Conservation (phyloP, 2,113 vertebrate species). For the Silurus meridionalis region DNA sequence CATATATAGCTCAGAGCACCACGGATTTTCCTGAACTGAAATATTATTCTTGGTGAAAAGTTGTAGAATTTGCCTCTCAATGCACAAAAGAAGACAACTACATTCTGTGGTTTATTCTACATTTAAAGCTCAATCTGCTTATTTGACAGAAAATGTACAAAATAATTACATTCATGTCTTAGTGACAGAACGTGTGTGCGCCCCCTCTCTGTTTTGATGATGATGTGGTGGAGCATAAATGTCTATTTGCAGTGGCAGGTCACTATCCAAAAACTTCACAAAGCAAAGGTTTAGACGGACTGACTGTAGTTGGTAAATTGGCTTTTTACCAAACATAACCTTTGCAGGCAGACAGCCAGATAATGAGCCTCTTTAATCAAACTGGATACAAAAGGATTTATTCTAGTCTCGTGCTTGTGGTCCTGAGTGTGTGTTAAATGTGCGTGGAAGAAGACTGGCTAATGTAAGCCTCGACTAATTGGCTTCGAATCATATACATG, state of each 20-base stretch:
- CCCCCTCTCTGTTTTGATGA: not conserved
- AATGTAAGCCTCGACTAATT: not conserved
- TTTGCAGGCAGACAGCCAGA: not conserved
- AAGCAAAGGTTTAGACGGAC: not conserved
- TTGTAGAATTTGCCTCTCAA: not conserved
- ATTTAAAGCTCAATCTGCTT: not conserved
- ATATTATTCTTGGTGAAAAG: not conserved
- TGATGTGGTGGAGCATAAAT: not conserved
- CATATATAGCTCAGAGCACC: not conserved
- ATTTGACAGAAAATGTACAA: not conserved
- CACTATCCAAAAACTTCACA: not conserved
- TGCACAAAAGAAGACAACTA: not conserved
- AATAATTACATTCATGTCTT: too few relatives aligned
- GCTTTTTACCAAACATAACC: not conserved
- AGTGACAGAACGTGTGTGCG: too few relatives aligned
- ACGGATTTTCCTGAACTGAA: not conserved
- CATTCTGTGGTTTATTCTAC: not conserved
- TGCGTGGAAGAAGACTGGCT: not conserved
- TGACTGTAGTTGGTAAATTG: not conserved
- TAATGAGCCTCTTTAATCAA: not conserved
- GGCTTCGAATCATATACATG: not conserved
- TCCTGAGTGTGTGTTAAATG: not conserved
- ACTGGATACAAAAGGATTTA: not conserved
- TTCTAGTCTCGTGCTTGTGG: not conserved
- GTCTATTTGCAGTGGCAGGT: not conserved